Percentiles rank a stretch among this genome's conserved stretches.
Conservation (phyloP, 1,140 invertebrate genomes). For the Psix sp. region DNA sequence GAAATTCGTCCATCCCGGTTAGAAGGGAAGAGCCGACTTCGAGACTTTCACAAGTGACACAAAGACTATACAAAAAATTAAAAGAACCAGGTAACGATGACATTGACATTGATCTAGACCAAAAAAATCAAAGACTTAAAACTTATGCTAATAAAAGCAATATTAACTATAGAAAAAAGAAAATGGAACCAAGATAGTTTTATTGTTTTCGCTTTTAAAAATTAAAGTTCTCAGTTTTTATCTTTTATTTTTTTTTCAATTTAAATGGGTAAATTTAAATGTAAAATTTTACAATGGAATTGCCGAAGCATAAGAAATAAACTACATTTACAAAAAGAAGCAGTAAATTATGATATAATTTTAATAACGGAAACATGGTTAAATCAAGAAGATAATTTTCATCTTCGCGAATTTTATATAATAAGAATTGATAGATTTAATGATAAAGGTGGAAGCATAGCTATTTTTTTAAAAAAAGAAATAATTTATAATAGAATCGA, state of each 20-base stretch:
- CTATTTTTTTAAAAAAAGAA: slow-evolving; percentile 30
- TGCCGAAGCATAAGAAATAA: slow-evolving; percentile 43
- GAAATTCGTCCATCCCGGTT: background rate
- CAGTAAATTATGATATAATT: slow-evolving; percentile 43
- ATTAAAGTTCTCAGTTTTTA: no score
- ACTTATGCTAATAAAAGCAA: no score
- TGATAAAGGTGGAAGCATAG: slow-evolving; percentile 43
- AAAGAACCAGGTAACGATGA: no score
- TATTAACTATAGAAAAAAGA: no score
- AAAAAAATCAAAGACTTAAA: no score
- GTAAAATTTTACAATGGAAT: slow-evolving; percentile 39
- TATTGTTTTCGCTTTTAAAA: no score
- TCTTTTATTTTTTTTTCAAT: no score
- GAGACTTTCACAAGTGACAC: background rate
- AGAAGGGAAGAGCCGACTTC: slow-evolving; percentile 1
- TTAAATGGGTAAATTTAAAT: slow-evolving; percentile 1
- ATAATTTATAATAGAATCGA: slow-evolving; percentile 30
- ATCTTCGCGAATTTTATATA: slow-evolving; percentile 33
- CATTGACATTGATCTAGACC: no score
- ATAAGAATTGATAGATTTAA: slow-evolving; percentile 50
- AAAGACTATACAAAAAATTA: background rate
- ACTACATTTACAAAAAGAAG: slow-evolving; percentile 31
- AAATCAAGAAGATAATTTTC: slow-evolving; percentile 22
- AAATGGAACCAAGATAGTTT: no score
- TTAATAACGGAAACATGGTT: slow-evolving; percentile 48